Percentiles rank a stretch among this genome's conserved stretches.
Conservation (phyloP, 2,113 vertebrate species). For the Austrofundulus limnaeus region DNA sequence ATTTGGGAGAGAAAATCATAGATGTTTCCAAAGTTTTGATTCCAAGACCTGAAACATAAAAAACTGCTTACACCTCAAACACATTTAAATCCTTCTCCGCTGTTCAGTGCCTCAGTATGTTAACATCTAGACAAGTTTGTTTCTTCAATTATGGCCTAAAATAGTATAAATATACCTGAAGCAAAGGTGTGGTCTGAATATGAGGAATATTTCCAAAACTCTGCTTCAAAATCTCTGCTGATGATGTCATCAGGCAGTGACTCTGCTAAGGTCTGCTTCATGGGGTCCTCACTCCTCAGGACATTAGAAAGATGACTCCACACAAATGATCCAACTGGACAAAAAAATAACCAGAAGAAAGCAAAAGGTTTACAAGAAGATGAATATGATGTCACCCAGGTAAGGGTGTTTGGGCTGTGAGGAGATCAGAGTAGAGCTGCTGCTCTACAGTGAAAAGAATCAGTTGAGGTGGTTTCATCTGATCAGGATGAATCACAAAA, state of each 20-base stretch:
- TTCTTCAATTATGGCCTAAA: neutral
- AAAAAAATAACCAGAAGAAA: neutral
- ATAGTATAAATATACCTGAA: conserved; percentile 68
- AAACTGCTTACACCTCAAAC: neutral
- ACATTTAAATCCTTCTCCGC: no score
- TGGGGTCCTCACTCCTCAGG: conserved; percentile 83
- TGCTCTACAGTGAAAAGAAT: no score
- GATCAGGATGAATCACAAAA: no score
- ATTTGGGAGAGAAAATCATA: conserved; percentile 85
- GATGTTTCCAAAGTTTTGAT: conserved; percentile 83
- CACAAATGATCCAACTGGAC: conserved; percentile 88
- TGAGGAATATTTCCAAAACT: conserved; percentile 87
- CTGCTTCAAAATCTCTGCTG: conserved; percentile 82
- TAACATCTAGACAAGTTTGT: neutral
- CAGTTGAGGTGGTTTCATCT: no score
- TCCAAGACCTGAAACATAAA: conserved; percentile 69
- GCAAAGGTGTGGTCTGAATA: conserved; percentile 83
- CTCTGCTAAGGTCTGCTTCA: conserved; percentile 80
- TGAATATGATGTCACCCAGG: neutral
- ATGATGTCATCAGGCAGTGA: conserved; percentile 84
- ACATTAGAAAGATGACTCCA: conserved; percentile 89
- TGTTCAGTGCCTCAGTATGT: no score
- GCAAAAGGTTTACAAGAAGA: neutral
- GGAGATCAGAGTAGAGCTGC: no score
- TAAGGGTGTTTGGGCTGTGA: neutral